Evolutionary conservation across 2,797 vertebrate species (phyloP).

Genomic region (Pampus argenteus): DNA sequence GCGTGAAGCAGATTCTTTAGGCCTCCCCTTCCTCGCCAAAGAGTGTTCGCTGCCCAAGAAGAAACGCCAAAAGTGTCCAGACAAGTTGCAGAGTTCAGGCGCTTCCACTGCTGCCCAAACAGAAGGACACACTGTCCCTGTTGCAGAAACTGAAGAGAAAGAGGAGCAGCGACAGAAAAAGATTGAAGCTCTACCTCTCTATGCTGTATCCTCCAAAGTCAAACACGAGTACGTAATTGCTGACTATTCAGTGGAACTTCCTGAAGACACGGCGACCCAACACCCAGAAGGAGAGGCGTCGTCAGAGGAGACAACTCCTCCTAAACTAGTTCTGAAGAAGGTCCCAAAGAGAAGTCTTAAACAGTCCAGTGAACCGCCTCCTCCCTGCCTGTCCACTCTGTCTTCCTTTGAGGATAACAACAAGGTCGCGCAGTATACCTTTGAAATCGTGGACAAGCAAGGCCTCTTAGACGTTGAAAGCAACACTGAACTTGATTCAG

Average conservation of each 20-base stretch:
- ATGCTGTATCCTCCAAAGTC: slow-evolving; percentile 92
- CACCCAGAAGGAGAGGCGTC: slow-evolving; percentile 87
- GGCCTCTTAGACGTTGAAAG: slow-evolving; percentile 91
- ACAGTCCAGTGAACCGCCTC: slow-evolving; percentile 85
- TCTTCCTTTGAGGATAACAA: slow-evolving; percentile 92
- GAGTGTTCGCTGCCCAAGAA: slow-evolving; percentile 96
- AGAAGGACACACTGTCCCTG: slow-evolving; percentile 71
- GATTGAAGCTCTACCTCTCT: slow-evolving; percentile 92
- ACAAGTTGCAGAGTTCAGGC: slow-evolving; percentile 85
- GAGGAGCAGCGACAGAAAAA: slow-evolving; percentile 89
- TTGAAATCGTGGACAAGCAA: slow-evolving; percentile 98
- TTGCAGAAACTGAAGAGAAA: slow-evolving; percentile 81
- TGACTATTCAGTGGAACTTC: slow-evolving; percentile 94
- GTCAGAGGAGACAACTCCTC: slow-evolving; percentile 90
- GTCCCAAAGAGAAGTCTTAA: slow-evolving; percentile 93
- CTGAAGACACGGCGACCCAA: slow-evolving; percentile 87
- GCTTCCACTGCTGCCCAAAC: slow-evolving; percentile 49
- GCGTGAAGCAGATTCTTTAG: slow-evolving; percentile 86
- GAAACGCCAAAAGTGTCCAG: slow-evolving; percentile 92
- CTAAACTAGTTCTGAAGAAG: slow-evolving; percentile 96
- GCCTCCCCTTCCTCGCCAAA: slow-evolving; percentile 89
- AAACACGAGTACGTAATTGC: slow-evolving; percentile 98
- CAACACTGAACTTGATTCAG: slow-evolving; percentile 91
- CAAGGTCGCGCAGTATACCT: slow-evolving; percentile 95
- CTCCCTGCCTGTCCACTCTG: slow-evolving; percentile 90